These are phyloP conservation scores for Paramuricea clavata DNA, from an alignment of 92 coral and sea anemone species.

Conservation along the genomic window DNA sequence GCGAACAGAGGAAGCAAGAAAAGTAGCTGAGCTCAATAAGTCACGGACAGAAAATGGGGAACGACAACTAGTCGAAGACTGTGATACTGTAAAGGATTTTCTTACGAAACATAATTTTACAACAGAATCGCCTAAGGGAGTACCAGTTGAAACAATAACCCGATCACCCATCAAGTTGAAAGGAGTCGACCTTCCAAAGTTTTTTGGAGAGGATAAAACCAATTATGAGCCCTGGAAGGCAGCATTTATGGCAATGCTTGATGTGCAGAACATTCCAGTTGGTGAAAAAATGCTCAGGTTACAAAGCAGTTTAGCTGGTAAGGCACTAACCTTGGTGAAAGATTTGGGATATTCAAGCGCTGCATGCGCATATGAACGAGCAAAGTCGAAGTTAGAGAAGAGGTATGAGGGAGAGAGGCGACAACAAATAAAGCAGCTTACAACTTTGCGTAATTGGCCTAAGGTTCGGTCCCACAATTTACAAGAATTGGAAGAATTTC, in stretches of 20 bases:
- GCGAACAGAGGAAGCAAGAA: constrained; percentile 63
- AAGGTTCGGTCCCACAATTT: not conserved
- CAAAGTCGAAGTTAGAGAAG: no score
- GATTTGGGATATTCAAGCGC: constrained; percentile 5
- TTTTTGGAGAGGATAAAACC: not conserved
- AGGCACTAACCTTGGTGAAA: not conserved
- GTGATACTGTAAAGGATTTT: constrained; percentile 7
- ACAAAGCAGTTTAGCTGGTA: not conserved
- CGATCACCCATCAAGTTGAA: not conserved
- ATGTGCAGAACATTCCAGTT: not conserved
- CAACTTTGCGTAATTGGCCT: constrained; percentile 9
- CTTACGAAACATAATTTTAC: not conserved
- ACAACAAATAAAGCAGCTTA: not conserved
- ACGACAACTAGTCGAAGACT: not conserved
- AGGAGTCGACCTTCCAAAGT: not conserved
- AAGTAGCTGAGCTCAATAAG: constrained; percentile 43
- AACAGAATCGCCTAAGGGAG: not conserved
- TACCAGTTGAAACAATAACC: not conserved
- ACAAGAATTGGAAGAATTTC: not conserved
- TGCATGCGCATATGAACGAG: constrained; percentile 24
- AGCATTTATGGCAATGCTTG: constrained; percentile 7
- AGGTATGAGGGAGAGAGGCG: constrained; percentile 20
- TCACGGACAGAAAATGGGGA: constrained; percentile 54
- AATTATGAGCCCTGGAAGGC: constrained; percentile 28
- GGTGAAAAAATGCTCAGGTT: constrained; percentile 13